These are phyloP conservation scores for Hydrocynus forskahlii DNA, from an alignment of 2,797 vertebrate genomes.

Conservation along the genomic window DNA sequence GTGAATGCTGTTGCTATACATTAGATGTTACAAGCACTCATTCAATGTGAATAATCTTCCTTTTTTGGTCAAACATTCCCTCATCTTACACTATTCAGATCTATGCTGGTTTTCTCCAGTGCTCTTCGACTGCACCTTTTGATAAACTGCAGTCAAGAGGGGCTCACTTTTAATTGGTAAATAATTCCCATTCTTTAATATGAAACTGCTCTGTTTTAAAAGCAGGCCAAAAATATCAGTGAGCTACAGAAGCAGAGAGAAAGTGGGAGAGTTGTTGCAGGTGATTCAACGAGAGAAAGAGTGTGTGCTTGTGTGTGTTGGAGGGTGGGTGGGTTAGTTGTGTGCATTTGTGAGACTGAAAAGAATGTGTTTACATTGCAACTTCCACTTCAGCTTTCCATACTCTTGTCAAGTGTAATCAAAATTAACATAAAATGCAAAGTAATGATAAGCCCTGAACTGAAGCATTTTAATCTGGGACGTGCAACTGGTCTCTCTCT, in stretches of 20 bases:
- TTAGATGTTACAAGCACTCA: background rate
- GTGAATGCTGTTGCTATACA: background rate
- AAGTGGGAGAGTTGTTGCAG: background rate
- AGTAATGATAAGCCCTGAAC: conserved; percentile 36
- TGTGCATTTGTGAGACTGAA: conserved; percentile 3
- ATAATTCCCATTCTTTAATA: background rate
- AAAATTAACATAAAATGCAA: conserved; percentile 48
- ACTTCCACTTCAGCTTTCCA: conserved; percentile 46
- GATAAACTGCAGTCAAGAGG: background rate
- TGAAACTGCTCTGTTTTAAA: background rate
- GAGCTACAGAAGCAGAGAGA: background rate
- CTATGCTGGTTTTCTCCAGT: background rate
- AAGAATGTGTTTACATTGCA: conserved; percentile 48
- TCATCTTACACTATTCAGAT: background rate
- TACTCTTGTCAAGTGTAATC: conserved; percentile 53
- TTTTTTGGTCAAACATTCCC: background rate
- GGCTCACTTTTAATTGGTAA: too few relatives aligned
- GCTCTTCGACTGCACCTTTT: background rate
- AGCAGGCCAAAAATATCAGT: conserved; percentile 1
- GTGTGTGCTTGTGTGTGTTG: background rate
- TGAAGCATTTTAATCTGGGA: conserved; percentile 19
- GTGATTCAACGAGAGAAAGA: conserved; percentile 8
- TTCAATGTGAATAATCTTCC: background rate
- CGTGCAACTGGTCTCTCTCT: background rate
- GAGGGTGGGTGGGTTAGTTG: too few relatives aligned